Percentiles rank a stretch among this genome's conserved stretches.
Conservation (phyloP, 53 echinoderm and acorn worm genomes). For the Holothuria leucospilota region DNA sequence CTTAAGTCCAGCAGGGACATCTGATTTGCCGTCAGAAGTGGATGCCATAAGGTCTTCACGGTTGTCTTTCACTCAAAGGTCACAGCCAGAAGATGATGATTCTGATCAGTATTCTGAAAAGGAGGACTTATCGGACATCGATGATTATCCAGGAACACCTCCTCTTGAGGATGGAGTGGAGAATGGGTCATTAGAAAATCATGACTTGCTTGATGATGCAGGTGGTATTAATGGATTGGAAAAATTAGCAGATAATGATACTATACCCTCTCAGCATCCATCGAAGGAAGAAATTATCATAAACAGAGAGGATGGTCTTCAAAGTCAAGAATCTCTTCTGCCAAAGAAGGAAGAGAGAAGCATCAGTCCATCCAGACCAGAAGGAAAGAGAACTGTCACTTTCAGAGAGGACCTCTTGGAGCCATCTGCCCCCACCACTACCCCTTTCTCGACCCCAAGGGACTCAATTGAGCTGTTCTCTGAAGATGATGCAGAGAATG, state of each 20-base stretch:
- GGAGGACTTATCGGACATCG: constrained; percentile 39
- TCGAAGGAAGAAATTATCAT: constrained; percentile 54
- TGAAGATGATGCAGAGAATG: background rate
- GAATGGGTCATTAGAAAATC: background rate
- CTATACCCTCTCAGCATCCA: background rate
- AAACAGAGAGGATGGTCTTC: constrained; percentile 78
- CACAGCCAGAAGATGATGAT: constrained; percentile 48
- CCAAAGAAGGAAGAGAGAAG: background rate
- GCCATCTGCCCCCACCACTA: constrained; percentile 75
- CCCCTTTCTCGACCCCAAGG: constrained; percentile 81
- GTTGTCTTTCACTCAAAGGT: constrained; percentile 44
- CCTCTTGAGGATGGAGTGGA: constrained; percentile 17
- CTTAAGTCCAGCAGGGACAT: constrained; percentile 60
- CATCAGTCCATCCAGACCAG: constrained; percentile 57
- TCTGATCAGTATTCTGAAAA: constrained; percentile 36
- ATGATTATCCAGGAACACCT: constrained; percentile 14
- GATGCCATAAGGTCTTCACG: constrained; percentile 64
- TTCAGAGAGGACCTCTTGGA: constrained; percentile 71
- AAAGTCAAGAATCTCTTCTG: constrained; percentile 41
- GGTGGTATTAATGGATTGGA: no score
- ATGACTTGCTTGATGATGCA: background rate
- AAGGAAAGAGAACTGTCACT: constrained; percentile 75
- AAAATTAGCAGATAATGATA: background rate
- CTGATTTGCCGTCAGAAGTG: constrained; percentile 71
- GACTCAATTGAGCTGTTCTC: constrained; percentile 47